Percentiles rank a stretch among this genome's conserved stretches.
Conservation (phyloP, 2,113 vertebrate species). For the Henicopernis longicauda region DNA sequence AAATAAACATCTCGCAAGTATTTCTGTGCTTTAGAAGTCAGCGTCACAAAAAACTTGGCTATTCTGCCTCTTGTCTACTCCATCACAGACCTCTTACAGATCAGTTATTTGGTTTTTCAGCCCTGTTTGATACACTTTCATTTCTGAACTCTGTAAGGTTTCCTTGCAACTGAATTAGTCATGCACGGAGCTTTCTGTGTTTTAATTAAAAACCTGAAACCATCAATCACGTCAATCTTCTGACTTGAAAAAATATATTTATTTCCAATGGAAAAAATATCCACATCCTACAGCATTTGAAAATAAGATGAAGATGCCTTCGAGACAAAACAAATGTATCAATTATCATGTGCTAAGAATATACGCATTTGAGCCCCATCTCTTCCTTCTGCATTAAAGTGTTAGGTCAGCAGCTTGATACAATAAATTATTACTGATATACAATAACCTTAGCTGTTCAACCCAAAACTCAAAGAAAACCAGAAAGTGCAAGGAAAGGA, state of each 20-base stretch:
- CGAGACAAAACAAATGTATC: not conserved
- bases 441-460: not conserved
- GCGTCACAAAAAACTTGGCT: not conserved
- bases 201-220: conserved; percentile 44
- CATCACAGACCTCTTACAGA: not conserved
- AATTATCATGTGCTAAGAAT: not conserved
- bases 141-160: conserved; percentile 7
- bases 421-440: conserved; percentile 1
- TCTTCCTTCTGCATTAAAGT: not conserved
- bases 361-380: not conserved
- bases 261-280: not conserved
- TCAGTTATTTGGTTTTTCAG: not conserved
- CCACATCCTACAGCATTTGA: not conserved
- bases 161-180: conserved; percentile 22
- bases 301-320: not conserved
- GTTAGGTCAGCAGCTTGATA: not conserved
- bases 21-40: not conserved
- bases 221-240: not conserved
- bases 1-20: not conserved
- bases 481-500: not conserved
- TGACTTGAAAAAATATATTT: not conserved
- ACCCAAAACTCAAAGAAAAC: not conserved
- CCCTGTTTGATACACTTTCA: not conserved
- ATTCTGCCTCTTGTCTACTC: not conserved
- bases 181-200: not conserved